Evolutionary conservation across 2,888 invertebrate genomes (phyloP), one percentile per base, ranked within the genome.

Genomic region (Lysandra bellargus): DNA sequence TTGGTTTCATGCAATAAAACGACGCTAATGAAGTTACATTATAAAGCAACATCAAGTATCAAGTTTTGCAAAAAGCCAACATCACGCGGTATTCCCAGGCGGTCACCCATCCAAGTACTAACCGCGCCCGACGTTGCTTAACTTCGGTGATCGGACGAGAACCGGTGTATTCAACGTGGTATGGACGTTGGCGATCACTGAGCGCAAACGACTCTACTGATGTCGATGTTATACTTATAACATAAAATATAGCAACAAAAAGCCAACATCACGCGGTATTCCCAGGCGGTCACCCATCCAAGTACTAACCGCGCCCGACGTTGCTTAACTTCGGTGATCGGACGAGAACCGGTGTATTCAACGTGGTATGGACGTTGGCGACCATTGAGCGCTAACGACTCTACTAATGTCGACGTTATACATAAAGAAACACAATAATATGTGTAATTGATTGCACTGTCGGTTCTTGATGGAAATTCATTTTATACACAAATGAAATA

Each of bases 51-150:
- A 40, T 40, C 40, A 40, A 40, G 7, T n/a, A n/a, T n/a, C n/a
- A 40, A 6, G 7, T 40, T 40, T 40, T 6, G 17, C 14, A 37
- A 78, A 72, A 80, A 73, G 74, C 57, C 69, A 72, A 79, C 53
- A 79, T 69, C 72, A 69, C 75, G 61, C 14, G 53, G 77, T 80
- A 73, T 79, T 78, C 40, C 75, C 80, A 78, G 44, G 44, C 53
- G 60, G 40, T 89, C 88, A 89, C 89, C 89, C 88, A 90, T 89
- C 88, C 88, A 89, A 88, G 88, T 88, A 89, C 88, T 88, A 86
- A 88, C 85, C 87, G 85, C 88, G 88, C 87, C 88, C 87, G 86
- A 87, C 84, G 88, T 86, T 87, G 87, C 86, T 83, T 84, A 84
- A 84, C 84, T 84, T 84, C 84, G 84, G 83, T 84, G 84, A 83